Conservation (phyloP, 2,888 invertebrate species). For the Apantesis nais region DNA sequence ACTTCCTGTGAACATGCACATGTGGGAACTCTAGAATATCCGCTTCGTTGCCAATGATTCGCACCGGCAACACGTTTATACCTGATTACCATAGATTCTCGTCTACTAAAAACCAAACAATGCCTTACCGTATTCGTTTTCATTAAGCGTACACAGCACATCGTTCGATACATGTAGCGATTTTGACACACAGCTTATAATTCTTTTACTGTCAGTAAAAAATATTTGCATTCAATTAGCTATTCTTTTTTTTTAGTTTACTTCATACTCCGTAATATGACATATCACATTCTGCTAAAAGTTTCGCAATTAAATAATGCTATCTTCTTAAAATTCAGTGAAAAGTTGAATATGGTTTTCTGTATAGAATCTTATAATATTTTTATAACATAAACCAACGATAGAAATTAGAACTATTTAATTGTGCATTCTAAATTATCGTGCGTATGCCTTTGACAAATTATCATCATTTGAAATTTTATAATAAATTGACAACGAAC, state of each 20-base stretch:
- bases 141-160: constrained; percentile 21
- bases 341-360: no score
- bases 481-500: neutral
- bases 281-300: no score
- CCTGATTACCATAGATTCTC: constrained; percentile 36
- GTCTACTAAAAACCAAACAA: constrained; percentile 34
- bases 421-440: no score
- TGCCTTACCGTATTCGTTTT: constrained; percentile 32
- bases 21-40: constrained; percentile 44
- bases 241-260: neutral
- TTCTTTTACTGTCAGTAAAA: neutral
- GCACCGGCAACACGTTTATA: constrained; percentile 33
- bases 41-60: constrained; percentile 42
- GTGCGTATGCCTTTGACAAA: neutral
- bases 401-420: no score
- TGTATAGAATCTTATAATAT: neutral
- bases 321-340: no score
- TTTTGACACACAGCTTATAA: neutral
- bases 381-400: neutral
- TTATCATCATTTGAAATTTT: neutral
- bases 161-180: neutral
- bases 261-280: no score
- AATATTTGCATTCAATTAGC: neutral
- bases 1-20: constrained; percentile 25
- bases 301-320: no score